Evolutionary conservation across 2,888 invertebrate genomes (phyloP).

Genomic region (Drosophila recens): DNA sequence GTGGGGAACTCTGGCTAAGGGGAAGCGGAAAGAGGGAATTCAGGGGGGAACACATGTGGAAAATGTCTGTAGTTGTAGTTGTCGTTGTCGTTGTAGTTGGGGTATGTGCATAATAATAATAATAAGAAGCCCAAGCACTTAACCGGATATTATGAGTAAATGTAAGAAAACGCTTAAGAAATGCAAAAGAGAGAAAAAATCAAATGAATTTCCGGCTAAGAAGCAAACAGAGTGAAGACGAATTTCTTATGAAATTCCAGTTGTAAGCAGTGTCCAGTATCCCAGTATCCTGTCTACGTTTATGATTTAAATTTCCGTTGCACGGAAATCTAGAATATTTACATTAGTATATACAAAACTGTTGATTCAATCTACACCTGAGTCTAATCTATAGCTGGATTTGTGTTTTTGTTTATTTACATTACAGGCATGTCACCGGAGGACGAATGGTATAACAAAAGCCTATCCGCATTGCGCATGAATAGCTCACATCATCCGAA

Average conservation of each 20-base stretch:
- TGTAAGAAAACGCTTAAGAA: conserved; percentile 15
- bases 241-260: conserved; percentile 26
- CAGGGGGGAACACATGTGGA: conserved; percentile 1
- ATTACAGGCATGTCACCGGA: conserved; percentile 94
- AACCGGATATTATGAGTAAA: conserved; percentile 53
- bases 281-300: not conserved
- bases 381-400: conserved; percentile 16
- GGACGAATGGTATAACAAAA: conserved; percentile 99
- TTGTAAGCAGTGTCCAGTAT: conserved; percentile 6
- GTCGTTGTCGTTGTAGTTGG: not conserved
- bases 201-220: conserved; percentile 62
- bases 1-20: not conserved
- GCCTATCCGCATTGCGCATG: conserved; percentile 98
- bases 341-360: conserved; percentile 1
- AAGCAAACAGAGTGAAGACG: conserved; percentile 27
- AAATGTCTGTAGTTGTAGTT: conserved; percentile 3
- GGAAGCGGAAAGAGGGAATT: too few species aligned
- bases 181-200: conserved; percentile 16
- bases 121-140: conserved; percentile 17
- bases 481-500: conserved; percentile 98
- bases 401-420: not conserved
- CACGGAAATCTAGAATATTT: conserved; percentile 56
- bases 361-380: conserved; percentile 38
- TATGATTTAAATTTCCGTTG: conserved; percentile 47
- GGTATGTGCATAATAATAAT: not conserved